Evolutionary conservation across 2,113 vertebrate genomes (phyloP), one percentile per base, ranked within the genome.

Genomic region (Hyperopisus bebe): DNA sequence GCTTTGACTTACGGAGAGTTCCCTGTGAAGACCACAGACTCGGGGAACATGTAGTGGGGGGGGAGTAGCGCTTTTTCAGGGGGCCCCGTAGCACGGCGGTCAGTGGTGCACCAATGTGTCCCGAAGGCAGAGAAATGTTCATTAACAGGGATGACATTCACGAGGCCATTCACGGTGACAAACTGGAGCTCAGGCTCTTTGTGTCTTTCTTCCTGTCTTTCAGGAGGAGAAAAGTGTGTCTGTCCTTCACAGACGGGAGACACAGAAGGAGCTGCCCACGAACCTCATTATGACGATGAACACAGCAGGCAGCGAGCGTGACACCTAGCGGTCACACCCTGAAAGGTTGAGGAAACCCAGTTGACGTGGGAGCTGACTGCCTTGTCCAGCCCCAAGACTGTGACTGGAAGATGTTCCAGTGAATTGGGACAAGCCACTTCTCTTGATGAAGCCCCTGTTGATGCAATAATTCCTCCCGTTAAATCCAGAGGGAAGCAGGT

Each of bases 81-180:
- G 89, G 90, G 82, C 89, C 91, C 89, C 87, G 62, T 53, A 1
- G 35, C 87, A 85, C 91, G 88, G 93, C 4, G 15, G 35, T 13
- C 17, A 90, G 89, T 84, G 92, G 70, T 90, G 90, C 91, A 90
- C 94, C 94, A 94, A 95, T 94, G 92, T 90, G 83, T 51, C 24
- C 90, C 93, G 93, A 95, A 95, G 94, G 93, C 93, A 93, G 92
- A 88, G 92, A 92, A 93, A 93, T 94, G 93, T 92, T 91, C 91
- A 92, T 91, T 93, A 93, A 95, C 93, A 93, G 94, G 93, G 90
- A 90, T 95, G 94, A 95, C 95, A 95, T 96, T 96, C 95, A 95
- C 93, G 93, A 90, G 93, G 93, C 89, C 91, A n/a, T n/a, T n/a
- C n/a, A n/a, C 92, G 90, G 91, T 80, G 88, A 92, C 94, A 95